phyloP scores from a whole-genome alignment of 2,888 invertebrate genomes.

The Cactoblastis cactorum region DNA sequence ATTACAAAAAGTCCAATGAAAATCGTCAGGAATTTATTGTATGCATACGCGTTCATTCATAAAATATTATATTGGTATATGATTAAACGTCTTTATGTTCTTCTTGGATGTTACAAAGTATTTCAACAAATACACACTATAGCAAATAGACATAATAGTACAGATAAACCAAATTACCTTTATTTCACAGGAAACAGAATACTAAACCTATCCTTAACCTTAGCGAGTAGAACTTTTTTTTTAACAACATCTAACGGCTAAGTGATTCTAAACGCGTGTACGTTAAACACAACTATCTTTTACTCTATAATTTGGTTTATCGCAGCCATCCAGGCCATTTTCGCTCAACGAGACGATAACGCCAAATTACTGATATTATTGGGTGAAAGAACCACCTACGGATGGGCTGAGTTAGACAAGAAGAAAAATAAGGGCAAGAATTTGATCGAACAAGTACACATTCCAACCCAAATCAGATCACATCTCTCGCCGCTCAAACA shows the following conservation, averaged over 20 bases:
- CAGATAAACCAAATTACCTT: not conserved
- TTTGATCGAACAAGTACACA: slow-evolving; percentile 8
- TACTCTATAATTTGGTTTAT: slow-evolving; percentile 42
- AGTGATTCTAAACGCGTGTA: slow-evolving; percentile 27
- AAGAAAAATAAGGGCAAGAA: slow-evolving; percentile 24
- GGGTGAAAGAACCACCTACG: slow-evolving; percentile 47
- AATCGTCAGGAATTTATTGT: not conserved
- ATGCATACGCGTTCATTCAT: slow-evolving; percentile 2
- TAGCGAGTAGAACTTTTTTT: slow-evolving; percentile 15
- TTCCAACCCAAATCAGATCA: no score
- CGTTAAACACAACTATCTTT: slow-evolving; percentile 25
- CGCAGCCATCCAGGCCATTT: slow-evolving; percentile 42
- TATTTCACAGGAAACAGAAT: not conserved
- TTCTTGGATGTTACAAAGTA: not conserved
- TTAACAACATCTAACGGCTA: slow-evolving; percentile 20
- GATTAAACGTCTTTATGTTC: not conserved
- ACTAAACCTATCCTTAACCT: not conserved
- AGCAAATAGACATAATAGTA: not conserved
- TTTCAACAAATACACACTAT: no score
- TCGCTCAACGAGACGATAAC: slow-evolving; percentile 53
- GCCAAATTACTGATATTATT: slow-evolving; percentile 60
- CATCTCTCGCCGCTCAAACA: no score
- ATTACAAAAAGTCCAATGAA: not conserved
- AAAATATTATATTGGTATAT: no score
- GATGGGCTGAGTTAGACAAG: slow-evolving; percentile 29